Evolutionary conservation across 1,140 invertebrate species (phyloP), one percentile per base, ranked within the genome.

Genomic region (Luehdorfia chinensis): DNA sequence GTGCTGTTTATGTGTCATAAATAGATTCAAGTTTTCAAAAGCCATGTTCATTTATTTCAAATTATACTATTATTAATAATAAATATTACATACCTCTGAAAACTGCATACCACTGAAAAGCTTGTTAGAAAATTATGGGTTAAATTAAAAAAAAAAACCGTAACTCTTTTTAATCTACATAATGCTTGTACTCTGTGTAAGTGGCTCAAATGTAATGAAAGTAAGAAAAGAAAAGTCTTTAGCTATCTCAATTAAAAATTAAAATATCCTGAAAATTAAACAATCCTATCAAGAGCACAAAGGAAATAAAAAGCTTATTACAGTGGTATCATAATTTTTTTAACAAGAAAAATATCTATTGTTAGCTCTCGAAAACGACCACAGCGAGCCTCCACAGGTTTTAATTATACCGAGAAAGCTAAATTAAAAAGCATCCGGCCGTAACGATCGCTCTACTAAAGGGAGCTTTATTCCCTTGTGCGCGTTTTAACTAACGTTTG

Each of bases 341-440:
- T 49, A 53, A 51, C 41, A 50, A 46, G 30, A 59, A 67, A 64
- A 70, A 55, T 53, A 55, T 53, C 55, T 65, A 63, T 72, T 67
- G 61, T 71, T 69, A 36, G 15, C 28, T 60, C 49, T 67, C 50
- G 49, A 64, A 67, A 66, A 67, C 50, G 37, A 52, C 27, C 59
- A 34, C 27, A 47, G 45, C 50, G 34, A 56, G 44, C 58, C 52
- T 61, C 56, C 50, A 60, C 61, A 61, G 63, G 56, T 78, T 78
- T 74, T 72, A 74, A 78, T 78, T 74, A 72, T 66, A 71, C 62
- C 63, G 59, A 63, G 68, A 62, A 73, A 62, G 72, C 63, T 70
- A 75, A 75, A 75, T 78, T 78, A 74, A 78, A 78, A 78, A 69
- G 65, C 72, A 60, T 50, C 65, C 62, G 63, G 21, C 66, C 70